Conservation (phyloP, 1,140 invertebrate genomes). For the Ceratitis capitata region DNA sequence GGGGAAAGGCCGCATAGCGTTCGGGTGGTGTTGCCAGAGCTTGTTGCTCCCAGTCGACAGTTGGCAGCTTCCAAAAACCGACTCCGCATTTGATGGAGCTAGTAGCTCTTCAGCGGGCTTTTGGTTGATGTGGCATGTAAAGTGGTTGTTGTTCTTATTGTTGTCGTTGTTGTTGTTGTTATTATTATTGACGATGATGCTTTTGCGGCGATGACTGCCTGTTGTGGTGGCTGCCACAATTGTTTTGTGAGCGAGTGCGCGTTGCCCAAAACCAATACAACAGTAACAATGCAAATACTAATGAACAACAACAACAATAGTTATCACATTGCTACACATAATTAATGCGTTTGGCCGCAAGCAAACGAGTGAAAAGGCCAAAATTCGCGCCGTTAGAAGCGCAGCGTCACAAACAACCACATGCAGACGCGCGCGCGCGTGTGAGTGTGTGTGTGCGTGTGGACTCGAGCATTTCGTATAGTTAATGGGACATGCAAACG, state of each 20-base stretch:
- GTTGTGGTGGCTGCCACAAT: conserved; percentile 16
- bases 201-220: conserved; percentile 12
- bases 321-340: not conserved
- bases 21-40: not conserved
- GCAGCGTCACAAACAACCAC: not conserved
- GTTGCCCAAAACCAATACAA: not conserved
- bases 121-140: not conserved
- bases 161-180: no score
- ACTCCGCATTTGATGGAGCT: not conserved
- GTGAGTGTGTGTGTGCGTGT: not conserved
- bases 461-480: not conserved
- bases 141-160: no score
- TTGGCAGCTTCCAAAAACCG: not conserved
- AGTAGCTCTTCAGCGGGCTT: not conserved
- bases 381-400: not conserved
- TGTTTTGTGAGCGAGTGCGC: not conserved
- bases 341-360: conserved; percentile 31
- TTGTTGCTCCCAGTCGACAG: not conserved
- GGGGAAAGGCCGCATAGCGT: not conserved
- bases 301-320: not conserved
- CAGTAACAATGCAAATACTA: not conserved
- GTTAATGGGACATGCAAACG: conserved; percentile 36
- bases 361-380: conserved; percentile 30
- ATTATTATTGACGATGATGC: no score
- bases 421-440: not conserved